Base-by-base conservation (phyloP, 2,888 invertebrate species). In the Sipha maydis region DNA sequence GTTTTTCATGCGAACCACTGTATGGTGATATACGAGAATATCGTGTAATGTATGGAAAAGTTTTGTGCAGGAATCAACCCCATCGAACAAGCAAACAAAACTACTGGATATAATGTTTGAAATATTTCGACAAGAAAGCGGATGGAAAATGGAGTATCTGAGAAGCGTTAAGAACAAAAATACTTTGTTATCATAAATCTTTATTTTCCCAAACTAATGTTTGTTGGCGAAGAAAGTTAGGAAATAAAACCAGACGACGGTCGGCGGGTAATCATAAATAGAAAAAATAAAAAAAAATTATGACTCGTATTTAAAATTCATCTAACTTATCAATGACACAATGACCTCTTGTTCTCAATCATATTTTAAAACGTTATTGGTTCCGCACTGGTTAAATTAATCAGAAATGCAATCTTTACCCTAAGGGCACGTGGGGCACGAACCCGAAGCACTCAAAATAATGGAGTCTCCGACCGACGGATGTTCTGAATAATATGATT, bases 151-250 rank as follows among this genome's bases (percentile, higher is more conserved):
- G 38, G 28, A 31, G 54, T 19, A 34, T 69, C 77, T 5, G 31
- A 31, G 41, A 38, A 28, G 21, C 28, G 38, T 56, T 71, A 38
- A 31, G 41, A 73, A 80, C 86, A 14, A 79, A 86, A 38, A 73
- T 86, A 85, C 54, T 73, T 79, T 69, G 41, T 86, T 28, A 79
- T 86, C 79, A 73, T 80, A 86, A 86, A 86, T 86, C 79, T 86
- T 86, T 80, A 77, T 79, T 79, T 80, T 80, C 56, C 56, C 17
- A 31, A 73, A 73, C 56, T 73, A 41, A 79, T 80, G 71, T 85
- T 69, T 71, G 38, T 25, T 21, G 9, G 38, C 19, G 31, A 79
- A 79, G 54, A 71, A 78, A 69, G 34, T 78, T 21, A 21, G 31
- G 38, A 56, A 38, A 80, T 80, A 79, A 19, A 80, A 80, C 38